phyloP scores from a whole-genome alignment of 2,797 vertebrate species.

The Anas georgica region DNA sequence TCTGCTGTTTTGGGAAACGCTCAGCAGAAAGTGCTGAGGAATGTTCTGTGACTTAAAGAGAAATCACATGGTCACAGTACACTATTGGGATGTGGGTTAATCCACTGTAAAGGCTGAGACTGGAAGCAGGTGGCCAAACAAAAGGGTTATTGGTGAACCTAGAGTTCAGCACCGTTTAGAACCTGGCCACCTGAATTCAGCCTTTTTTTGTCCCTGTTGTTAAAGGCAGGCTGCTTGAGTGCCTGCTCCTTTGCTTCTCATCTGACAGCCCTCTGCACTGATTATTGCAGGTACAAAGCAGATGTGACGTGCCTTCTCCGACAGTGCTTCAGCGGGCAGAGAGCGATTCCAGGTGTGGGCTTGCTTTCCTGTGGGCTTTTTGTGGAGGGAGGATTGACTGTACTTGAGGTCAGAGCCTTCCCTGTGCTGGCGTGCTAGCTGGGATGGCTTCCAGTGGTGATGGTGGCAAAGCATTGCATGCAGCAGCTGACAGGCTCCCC shows the following conservation, averaged over 20 bases:
- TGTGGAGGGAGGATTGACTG: background rate
- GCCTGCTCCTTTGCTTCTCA: background rate
- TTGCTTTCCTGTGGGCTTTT: background rate
- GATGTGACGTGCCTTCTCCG: slow-evolving; percentile 29
- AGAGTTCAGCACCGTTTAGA: background rate
- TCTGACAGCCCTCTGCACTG: background rate
- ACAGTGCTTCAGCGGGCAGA: slow-evolving; percentile 28
- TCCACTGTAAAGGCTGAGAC: background rate
- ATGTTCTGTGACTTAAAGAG: background rate
- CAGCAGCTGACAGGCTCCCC: background rate
- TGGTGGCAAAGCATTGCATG: background rate
- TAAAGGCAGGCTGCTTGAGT: background rate
- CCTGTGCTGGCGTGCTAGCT: background rate
- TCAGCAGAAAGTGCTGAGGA: background rate
- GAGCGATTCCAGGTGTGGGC: slow-evolving; percentile 49
- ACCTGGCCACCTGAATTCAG: background rate
- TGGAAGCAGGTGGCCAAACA: background rate
- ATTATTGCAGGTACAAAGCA: slow-evolving; percentile 50
- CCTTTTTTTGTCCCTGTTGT: background rate
- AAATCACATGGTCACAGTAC: background rate
- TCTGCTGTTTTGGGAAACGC: background rate
- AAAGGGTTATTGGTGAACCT: background rate
- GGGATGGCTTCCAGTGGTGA: background rate
- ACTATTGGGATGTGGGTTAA: background rate
- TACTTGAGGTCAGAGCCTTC: background rate